Evolutionary conservation across 2,888 invertebrate species (phyloP).

Genomic region (Lasius platythorax): DNA sequence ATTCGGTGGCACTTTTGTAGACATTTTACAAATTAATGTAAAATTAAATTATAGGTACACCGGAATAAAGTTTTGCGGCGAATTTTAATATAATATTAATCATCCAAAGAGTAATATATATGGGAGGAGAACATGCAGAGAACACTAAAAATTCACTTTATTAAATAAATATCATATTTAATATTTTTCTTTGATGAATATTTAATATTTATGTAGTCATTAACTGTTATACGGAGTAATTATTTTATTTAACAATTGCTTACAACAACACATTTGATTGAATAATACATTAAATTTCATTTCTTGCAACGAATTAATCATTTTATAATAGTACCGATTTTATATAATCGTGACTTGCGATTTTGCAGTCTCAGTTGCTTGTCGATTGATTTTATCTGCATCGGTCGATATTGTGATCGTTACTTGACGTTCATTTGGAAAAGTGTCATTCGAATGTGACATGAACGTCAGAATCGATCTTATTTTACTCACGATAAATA

Average conservation of each 20-base stretch:
- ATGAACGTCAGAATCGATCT: neutral
- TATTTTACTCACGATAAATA: neutral
- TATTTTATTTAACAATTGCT: neutral
- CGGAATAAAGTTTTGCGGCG: neutral
- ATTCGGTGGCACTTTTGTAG: conserved; percentile 87
- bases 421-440: neutral
- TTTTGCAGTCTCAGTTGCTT: neutral
- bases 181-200: neutral
- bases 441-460: neutral
- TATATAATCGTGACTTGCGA: conserved; percentile 23
- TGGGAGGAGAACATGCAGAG: neutral
- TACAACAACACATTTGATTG: neutral
- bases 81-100: neutral
- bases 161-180: conserved; percentile 16
- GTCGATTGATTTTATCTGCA: conserved; percentile 20
- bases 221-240: neutral
- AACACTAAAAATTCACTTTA: conserved; percentile 8
- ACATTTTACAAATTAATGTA: conserved; percentile 21
- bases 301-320: conserved; percentile 4
- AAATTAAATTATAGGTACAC: neutral
- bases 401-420: neutral
- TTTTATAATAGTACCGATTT: conserved; percentile 6
- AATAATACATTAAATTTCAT: neutral
- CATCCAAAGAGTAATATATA: neutral
- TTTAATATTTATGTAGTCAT: neutral